Evolutionary conservation across 2,888 invertebrate species (phyloP).

Genomic region (Tanypteryx hageni): DNA sequence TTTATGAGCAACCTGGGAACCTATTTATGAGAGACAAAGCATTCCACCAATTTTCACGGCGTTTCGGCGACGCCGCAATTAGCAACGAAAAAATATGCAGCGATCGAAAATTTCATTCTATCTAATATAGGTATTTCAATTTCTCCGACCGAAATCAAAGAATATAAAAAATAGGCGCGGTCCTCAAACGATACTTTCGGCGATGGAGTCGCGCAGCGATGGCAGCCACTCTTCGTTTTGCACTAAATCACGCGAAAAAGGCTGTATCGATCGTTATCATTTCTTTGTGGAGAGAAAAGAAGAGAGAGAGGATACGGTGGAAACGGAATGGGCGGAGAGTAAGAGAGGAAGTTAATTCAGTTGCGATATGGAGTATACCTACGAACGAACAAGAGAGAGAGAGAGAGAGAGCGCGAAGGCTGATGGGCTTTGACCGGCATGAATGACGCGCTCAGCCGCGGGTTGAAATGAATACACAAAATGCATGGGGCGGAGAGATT

Average conservation of each 20-base stretch:
- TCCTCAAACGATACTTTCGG: neutral
- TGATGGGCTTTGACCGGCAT: constrained; percentile 13
- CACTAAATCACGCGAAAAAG: neutral
- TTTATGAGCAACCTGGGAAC: too few species aligned
- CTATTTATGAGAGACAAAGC: too few species aligned
- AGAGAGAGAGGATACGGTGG: neutral
- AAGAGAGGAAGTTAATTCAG: too few species aligned
- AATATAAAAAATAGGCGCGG: neutral
- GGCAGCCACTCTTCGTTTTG: neutral
- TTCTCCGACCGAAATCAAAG: neutral
- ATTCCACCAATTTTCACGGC: too few species aligned
- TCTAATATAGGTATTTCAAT: neutral
- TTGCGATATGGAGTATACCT: too few species aligned
- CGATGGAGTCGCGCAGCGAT: neutral
- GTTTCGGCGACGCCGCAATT: too few species aligned
- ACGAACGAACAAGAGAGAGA: neutral
- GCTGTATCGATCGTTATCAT: neutral
- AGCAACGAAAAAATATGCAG: too few species aligned
- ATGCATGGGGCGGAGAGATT: neutral
- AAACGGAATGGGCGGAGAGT: too few species aligned
- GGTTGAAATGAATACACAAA: neutral
- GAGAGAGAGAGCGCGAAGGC: neutral
- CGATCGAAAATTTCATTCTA: neutral
- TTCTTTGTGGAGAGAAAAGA: neutral
- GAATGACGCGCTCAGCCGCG: neutral